Conservation (phyloP, 2,797 vertebrate genomes). For the Sebastes reedi region DNA sequence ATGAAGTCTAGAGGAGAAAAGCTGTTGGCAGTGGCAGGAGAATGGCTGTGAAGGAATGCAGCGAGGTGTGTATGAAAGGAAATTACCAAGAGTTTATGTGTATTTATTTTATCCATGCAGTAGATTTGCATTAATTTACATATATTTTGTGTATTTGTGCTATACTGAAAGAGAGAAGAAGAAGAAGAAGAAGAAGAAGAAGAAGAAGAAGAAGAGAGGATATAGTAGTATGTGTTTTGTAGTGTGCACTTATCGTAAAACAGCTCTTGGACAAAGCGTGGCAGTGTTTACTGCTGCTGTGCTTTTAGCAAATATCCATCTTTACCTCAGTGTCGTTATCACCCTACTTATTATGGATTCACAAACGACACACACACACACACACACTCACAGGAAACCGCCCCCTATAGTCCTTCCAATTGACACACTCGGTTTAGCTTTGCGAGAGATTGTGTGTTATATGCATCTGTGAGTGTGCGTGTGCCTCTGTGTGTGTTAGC, state of each 20-base stretch:
- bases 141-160: conserved; percentile 2
- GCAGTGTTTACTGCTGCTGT: conserved; percentile 58
- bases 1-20: background rate
- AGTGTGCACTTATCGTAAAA: conserved; percentile 72
- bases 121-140: conserved; percentile 4
- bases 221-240: conserved; percentile 10
- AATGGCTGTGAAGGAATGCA: background rate
- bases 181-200: background rate
- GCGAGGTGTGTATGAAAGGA: background rate
- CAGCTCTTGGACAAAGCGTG: conserved; percentile 35
- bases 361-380: conserved; percentile 25
- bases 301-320: conserved; percentile 66
- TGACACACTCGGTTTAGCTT: conserved; percentile 62
- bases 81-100: background rate
- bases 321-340: conserved; percentile 54
- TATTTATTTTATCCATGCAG: background rate
- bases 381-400: conserved; percentile 5
- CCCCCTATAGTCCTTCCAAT: conserved; percentile 29
- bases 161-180: background rate
- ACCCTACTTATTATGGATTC: conserved; percentile 53
- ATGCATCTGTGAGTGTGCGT: conserved; percentile 18
- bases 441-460: conserved; percentile 31
- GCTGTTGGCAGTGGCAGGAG: background rate
- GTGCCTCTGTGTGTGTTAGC: background rate
- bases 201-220: background rate